These are phyloP conservation scores for Tineola bisselliella DNA, from an alignment of 2,888 invertebrate species.

Conservation along the genomic window DNA sequence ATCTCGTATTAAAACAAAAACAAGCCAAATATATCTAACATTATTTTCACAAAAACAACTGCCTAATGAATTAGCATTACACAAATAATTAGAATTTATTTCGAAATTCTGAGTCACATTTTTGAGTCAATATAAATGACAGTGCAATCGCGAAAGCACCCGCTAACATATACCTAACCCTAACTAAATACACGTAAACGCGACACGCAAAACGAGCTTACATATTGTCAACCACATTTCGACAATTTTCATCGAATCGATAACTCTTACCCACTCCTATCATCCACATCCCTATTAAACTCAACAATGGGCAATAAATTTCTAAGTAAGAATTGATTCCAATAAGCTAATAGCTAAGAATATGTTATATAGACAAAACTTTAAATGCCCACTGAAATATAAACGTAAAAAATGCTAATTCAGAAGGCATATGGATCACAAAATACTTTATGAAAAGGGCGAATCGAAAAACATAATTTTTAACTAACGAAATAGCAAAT, in stretches of 20 bases:
- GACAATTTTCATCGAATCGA: constrained; percentile 7
- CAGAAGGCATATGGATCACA: constrained; percentile 6
- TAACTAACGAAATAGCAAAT: no score
- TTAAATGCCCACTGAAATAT: background rate
- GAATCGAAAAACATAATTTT: no score
- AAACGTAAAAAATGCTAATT: constrained; percentile 10
- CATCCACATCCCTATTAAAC: background rate
- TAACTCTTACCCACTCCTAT: background rate
- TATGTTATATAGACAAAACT: background rate
- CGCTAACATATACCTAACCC: background rate
- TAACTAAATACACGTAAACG: constrained; percentile 5
- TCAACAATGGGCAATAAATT: background rate
- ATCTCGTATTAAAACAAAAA: no score
- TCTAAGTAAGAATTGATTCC: background rate
- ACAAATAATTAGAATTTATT: background rate
- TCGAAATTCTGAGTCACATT: background rate
- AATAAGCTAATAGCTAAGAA: background rate
- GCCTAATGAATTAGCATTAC: constrained; percentile 12
- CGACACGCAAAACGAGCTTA: background rate
- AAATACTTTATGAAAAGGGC: no score
- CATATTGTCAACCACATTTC: constrained; percentile 14
- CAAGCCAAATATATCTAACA: background rate
- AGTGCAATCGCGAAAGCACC: background rate
- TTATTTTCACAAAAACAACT: background rate
- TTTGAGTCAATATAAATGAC: background rate